Evolutionary conservation across 1,140 invertebrate genomes (phyloP), one percentile per base, ranked within the genome.

Genomic region (Harlomillsia oculata): DNA sequence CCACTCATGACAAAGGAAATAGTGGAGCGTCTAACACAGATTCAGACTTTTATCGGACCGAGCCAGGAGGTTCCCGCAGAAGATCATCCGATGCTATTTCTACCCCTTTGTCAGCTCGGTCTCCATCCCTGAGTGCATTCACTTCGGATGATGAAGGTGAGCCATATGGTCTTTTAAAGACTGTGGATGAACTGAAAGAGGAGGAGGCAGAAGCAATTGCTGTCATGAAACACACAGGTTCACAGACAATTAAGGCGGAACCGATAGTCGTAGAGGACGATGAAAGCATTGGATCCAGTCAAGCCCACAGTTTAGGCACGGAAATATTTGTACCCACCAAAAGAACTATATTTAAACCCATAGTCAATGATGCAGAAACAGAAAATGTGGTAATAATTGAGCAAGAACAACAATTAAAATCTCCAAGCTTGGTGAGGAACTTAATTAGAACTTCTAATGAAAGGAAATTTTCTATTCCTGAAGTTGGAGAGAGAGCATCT

Each of bases 1-100:
- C 59, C 14, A 61, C 59, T 2, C 48, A 56, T 16, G 53, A 61
- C 36, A 54, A 59, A 28, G 28, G 39, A 26, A 51, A 55, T 13
- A 54, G 50, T 32, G 62, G 62, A 14, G 59, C 59, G 0, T 64
- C 62, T 5, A 64, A 64, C 21, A 62, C 60, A 50, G 59, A 60
- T 30, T 64, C 62, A 0, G 62, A 60, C 9, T 48, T 54, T 45
- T 64, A 51, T 21, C 45, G 44, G 23, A 28, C 48, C 25, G 48
- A 50, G 11, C 48, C 48, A n/a, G 28, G 39, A 16, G 39, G 28
- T 32, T 54, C 36, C n/a, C 36, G 58, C 16, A 18, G 63, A 14
- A 30, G 63, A 8, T 58, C 54, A 1, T 65, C 63, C 2, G 58
- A 60, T 28, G 52, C 52, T 5, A 36, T 58, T 26, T 53, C 53